These are phyloP conservation scores for Pogonognathellus flavescens DNA, from an alignment of 1,140 invertebrate species.

Conservation along the genomic window DNA sequence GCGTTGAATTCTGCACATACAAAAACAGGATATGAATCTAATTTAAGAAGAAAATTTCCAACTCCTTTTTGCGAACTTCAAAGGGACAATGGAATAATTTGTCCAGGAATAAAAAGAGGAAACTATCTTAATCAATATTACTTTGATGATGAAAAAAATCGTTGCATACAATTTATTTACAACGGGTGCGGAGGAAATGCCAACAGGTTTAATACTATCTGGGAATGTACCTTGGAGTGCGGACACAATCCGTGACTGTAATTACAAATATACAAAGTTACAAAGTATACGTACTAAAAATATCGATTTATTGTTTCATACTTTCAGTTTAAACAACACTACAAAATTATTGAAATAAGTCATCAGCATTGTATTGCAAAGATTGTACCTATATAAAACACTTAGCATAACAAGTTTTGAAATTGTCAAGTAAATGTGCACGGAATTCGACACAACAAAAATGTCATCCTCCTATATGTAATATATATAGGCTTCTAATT, in stretches of 20 bases:
- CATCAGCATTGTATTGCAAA: too few species aligned
- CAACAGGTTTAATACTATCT: conserved; percentile 53
- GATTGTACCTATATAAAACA: too few species aligned
- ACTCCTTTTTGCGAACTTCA: conserved; percentile 39
- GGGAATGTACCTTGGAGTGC: conserved; percentile 57
- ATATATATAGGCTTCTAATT: too few species aligned
- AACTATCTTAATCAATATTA: conserved; percentile 57
- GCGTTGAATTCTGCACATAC: not conserved
- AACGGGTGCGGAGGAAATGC: conserved; percentile 63
- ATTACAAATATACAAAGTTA: not conserved
- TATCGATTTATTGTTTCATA: too few species aligned
- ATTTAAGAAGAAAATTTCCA: conserved; percentile 39
- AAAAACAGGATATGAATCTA: not conserved
- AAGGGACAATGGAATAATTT: conserved; percentile 53
- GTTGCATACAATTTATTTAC: conserved; percentile 53
- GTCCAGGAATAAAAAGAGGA: conserved; percentile 54
- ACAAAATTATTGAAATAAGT: too few species aligned
- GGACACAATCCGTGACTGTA: not conserved
- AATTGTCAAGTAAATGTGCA: too few species aligned
- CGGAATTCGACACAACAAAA: too few species aligned
- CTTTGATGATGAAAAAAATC: conserved; percentile 54
- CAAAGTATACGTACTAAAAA: not conserved
- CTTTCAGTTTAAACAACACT: too few species aligned
- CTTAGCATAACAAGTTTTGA: not conserved
- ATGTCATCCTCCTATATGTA: too few species aligned